These are phyloP conservation scores for Andrena hattorfiana DNA, from an alignment of 2,888 invertebrate species.

Conservation along the genomic window DNA sequence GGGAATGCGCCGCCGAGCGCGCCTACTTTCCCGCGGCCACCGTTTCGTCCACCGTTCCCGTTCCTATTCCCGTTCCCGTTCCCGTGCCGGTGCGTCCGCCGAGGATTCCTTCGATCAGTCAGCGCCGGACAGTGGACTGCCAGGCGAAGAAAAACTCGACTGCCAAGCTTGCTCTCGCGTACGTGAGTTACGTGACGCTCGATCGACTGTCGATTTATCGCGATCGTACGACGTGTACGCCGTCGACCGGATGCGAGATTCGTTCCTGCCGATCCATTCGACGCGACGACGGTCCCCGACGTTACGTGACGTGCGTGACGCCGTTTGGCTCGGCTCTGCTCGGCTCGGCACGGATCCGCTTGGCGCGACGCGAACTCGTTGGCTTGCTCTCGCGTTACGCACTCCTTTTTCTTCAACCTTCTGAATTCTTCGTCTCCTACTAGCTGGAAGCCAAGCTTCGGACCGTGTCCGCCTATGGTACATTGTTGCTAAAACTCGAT, in stretches of 20 bases:
- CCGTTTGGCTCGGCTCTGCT: background rate
- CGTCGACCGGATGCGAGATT: slow-evolving; percentile 73
- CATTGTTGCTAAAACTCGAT: slow-evolving; percentile 36
- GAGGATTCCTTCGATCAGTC: slow-evolving; percentile 76
- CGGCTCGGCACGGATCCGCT: too few relatives aligned
- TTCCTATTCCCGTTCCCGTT: slow-evolving; percentile 37
- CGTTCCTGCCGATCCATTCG: slow-evolving; percentile 63
- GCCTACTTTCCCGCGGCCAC: slow-evolving; percentile 75
- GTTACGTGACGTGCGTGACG: slow-evolving; percentile 58
- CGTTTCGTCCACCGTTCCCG: slow-evolving; percentile 35
- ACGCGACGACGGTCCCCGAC: slow-evolving; percentile 41
- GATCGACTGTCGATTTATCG: slow-evolving; percentile 80
- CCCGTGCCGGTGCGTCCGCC: slow-evolving; percentile 33
- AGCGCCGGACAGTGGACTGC: slow-evolving; percentile 68
- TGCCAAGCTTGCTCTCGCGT: slow-evolving; percentile 71
- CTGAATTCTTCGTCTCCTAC: too few relatives aligned
- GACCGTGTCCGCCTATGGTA: slow-evolving; percentile 16
- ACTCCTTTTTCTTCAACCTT: too few relatives aligned
- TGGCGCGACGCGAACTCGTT: background rate
- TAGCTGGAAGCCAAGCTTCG: background rate
- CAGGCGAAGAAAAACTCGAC: slow-evolving; percentile 75
- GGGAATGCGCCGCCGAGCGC: slow-evolving; percentile 75
- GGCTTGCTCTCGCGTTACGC: background rate
- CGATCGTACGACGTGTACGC: slow-evolving; percentile 69
- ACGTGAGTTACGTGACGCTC: slow-evolving; percentile 82